Evolutionary conservation across 2,888 invertebrate species (phyloP).

Genomic region (Agrilus mali): DNA sequence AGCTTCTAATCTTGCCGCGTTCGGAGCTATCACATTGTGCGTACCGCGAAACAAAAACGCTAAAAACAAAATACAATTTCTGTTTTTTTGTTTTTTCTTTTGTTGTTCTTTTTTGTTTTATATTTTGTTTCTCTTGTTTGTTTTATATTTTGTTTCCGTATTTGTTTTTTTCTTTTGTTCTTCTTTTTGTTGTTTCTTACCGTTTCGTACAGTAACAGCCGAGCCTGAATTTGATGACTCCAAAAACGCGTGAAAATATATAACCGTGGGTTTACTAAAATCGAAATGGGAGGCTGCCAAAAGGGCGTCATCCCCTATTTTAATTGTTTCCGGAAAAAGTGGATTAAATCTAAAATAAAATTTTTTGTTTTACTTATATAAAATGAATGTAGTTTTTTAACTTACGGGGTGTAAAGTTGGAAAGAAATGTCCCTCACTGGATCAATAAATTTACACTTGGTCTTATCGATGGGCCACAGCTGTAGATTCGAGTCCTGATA

Average conservation of each 20-base stretch:
- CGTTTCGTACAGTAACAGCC: constrained; percentile 40
- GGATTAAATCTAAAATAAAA: constrained; percentile 40
- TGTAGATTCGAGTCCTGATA: constrained; percentile 45
- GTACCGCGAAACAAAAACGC: constrained; percentile 37
- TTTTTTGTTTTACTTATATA: neutral
- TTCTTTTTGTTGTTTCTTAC: constrained; percentile 26
- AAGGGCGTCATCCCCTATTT: constrained; percentile 39
- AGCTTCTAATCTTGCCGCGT: constrained; percentile 43
- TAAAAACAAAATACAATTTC: no score
- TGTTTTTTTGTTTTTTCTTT: no score
- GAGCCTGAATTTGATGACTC: constrained; percentile 45
- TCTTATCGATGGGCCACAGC: constrained; percentile 43
- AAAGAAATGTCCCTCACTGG: constrained; percentile 40
- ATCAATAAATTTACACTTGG: constrained; percentile 42
- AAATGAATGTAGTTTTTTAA: no score
- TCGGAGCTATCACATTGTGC: constrained; percentile 45
- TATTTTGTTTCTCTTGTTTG: neutral
- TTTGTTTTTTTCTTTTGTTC: neutral
- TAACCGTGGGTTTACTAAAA: constrained; percentile 42
- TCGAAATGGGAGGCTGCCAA: constrained; percentile 45
- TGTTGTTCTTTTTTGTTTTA: neutral
- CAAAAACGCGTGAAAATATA: constrained; percentile 52
- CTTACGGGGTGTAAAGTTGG: constrained; percentile 44
- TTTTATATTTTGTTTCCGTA: no score
- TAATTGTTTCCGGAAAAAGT: constrained; percentile 35